Evolutionary conservation across 2,888 invertebrate species (phyloP), one percentile per base, ranked within the genome.

Genomic region (Hypolimnas misippus): DNA sequence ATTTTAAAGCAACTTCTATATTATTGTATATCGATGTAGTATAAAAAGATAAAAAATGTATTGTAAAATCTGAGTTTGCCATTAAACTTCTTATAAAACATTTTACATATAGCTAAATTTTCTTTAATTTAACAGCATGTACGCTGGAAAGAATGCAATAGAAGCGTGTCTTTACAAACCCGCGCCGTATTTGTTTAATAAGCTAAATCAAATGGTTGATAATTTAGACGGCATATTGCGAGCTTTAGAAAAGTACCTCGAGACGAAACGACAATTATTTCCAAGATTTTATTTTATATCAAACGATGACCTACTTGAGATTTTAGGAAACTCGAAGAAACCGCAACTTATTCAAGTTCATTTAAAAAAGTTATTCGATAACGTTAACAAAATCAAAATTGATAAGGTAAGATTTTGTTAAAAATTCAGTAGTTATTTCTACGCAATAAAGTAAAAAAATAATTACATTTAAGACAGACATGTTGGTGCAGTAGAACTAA

Each of bases 351-450:
- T 98, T 61, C 97, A 97, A 88, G 94, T 95, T 0, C 97, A 98
- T 82, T 90, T 98, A 62, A 97, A 97, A 79, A 98, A 98, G 79
- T 93, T 97, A 38, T 98, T 98, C 82, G 97, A 97, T 79, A 97
- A 97, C 82, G 93, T 98, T 33, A 95, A 94, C 74, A 95, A 94
- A 78, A 87, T 97, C 53, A 94, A 94, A 73, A 92, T 96, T 63
- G 93, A 93, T 63, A 95, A 95, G 90, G 94, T 94, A 90, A 82
- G 76, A 3, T 63, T 46, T 38, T 35, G 21, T 25, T 10, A n/a
- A n/a, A n/a, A n/a, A n/a, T 35, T 16, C 19, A 40, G 12, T 19
- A 25, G n/a, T n/a, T 14, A 38, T 51, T 14, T 17, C 17, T 19
- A 31, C 46, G 12, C 25, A 21, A 21, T 49, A 10, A 25, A 21